phyloP scores from a whole-genome alignment of 2,888 invertebrate species.

The Pseudococcus longispinus region DNA sequence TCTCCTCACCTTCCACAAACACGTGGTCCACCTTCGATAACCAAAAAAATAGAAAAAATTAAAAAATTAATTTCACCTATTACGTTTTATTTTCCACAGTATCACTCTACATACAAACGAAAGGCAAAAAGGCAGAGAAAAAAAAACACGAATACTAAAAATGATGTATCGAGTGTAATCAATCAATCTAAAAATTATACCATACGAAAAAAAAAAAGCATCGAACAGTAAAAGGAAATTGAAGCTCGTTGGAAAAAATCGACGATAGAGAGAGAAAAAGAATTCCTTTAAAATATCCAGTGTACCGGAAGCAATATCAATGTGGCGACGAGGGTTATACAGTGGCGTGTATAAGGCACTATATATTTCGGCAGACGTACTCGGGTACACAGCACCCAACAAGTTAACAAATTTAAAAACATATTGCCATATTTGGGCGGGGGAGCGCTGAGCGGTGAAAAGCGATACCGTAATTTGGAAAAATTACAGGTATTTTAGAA shows the following conservation, averaged over 20 bases:
- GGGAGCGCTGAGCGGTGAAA: not conserved
- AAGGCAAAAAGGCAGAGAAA: not conserved
- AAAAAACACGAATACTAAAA: not conserved
- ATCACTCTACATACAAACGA: not conserved
- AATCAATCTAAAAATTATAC: slow-evolving; percentile 13
- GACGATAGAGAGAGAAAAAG: not conserved
- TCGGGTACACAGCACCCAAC: not conserved
- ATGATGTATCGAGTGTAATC: slow-evolving; percentile 8
- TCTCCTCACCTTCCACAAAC: not conserved
- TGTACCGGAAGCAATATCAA: slow-evolving; percentile 26
- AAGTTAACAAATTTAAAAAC: slow-evolving; percentile 31
- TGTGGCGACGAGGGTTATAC: not conserved
- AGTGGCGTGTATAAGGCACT: not conserved
- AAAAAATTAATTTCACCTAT: not conserved
- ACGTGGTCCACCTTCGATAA: not conserved
- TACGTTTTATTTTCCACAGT: not conserved
- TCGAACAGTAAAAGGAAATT: slow-evolving; percentile 28
- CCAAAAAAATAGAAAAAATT: not conserved
- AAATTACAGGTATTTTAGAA: slow-evolving; percentile 22
- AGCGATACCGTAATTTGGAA: slow-evolving; percentile 10
- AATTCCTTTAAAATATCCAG: slow-evolving; percentile 4
- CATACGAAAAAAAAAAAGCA: not conserved
- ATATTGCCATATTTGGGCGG: not conserved
- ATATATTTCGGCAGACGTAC: not conserved
- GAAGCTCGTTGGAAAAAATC: slow-evolving; percentile 4